Evolutionary conservation across 2,113 vertebrate species (phyloP), one percentile per base, ranked within the genome.

Genomic region (Rhea americana): DNA sequence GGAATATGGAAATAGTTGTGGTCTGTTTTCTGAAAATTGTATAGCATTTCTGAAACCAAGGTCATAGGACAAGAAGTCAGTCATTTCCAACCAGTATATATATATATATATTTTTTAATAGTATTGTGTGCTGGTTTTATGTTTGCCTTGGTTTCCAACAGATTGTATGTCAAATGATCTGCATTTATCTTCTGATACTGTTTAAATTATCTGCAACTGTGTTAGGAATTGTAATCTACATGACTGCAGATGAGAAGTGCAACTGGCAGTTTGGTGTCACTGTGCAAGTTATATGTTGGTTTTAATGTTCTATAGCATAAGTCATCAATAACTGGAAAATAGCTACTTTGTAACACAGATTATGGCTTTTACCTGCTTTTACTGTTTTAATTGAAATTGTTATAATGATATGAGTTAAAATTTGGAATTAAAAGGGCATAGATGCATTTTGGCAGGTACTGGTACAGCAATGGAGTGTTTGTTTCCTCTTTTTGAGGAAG

Each of bases 21-120:
- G 39, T 67, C 39, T 73, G 20, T 56, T 83, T 78, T 89, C 77
- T 87, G 71, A 89, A 91, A 89, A 76, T 61, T 82, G 72, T 77
- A 15, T 77, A 82, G 63, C 26, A 12, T 85, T 89, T 91, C 47
- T 80, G 53, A 41, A 56, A 58, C 75, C 35, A 51, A 13, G 51
- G 15, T 76, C 0, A 0, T 50, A 91, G 78, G 28, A 62, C 32
- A 66, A 73, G 20, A 67, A 16, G n/a, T 79, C 21, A 28, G 17
- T 84, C n/a, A 55, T 62, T 84, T 76, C 17, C 21, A 68, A 6
- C 86, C 78, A 82, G 41, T 71, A 18, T 5, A 39, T 35, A 6
- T 35, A 6, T 35, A 39, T 53, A 28, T 82, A 7, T 84, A 51
- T 21, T 45, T 45, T 79, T 82, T 50, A 62, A 51, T 78, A 84